Conservation (phyloP, 2,797 vertebrate species). For the Philypnodon macrostomus region DNA sequence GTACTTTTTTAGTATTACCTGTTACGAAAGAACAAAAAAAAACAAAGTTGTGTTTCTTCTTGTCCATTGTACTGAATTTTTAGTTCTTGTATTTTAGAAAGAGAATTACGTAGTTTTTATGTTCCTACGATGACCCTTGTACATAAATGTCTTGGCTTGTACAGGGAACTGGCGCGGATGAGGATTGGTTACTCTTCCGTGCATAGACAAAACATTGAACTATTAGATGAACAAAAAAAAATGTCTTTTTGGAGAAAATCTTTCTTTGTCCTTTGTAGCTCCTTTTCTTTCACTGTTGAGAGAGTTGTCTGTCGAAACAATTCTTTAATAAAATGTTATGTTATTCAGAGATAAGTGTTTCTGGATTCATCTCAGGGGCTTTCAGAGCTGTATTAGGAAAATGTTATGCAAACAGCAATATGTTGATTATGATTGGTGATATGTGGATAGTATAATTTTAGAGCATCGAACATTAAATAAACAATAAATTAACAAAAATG, state of each 20-base stretch:
- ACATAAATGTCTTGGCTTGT: constrained; percentile 95
- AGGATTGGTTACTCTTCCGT: constrained; percentile 78
- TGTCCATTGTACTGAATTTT: constrained; percentile 94
- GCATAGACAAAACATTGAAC: constrained; percentile 88
- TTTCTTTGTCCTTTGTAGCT: constrained; percentile 93
- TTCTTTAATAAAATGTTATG: constrained; percentile 99
- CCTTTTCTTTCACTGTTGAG: constrained; percentile 84
- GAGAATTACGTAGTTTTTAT: constrained; percentile 88
- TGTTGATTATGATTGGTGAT: too few relatives aligned
- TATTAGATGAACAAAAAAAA: constrained; percentile 74
- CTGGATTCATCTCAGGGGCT: too few relatives aligned
- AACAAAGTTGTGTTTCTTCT: constrained; percentile 86
- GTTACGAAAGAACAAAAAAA: constrained; percentile 81
- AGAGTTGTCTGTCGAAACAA: constrained; percentile 93
- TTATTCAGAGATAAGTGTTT: constrained; percentile 77
- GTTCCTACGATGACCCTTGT: constrained; percentile 84
- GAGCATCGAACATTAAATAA: too few relatives aligned
- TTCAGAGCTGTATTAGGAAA: background rate
- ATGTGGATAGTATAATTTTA: too few relatives aligned
- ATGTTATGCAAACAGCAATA: background rate
- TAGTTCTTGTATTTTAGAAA: constrained; percentile 96
- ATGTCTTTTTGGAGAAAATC: constrained; percentile 77
- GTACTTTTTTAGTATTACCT: constrained; percentile 98
- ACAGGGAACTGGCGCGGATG: constrained; percentile 81
- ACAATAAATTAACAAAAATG: too few relatives aligned